These are phyloP conservation scores for Typhlichthys subterraneus DNA, from an alignment of 2,797 vertebrate species.

Conservation along the genomic window DNA sequence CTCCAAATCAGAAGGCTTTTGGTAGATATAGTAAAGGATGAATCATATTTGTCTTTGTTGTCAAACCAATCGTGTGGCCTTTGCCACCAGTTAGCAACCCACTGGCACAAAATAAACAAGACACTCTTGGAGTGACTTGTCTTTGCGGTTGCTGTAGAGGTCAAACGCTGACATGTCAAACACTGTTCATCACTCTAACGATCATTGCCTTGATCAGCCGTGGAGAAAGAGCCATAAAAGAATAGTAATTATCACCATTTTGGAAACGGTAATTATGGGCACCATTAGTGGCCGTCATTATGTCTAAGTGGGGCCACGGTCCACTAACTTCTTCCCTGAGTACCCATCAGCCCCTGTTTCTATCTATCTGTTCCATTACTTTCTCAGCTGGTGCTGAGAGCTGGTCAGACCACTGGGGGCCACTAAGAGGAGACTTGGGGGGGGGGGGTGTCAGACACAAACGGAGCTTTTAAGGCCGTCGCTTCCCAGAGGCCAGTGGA, in stretches of 20 bases:
- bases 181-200: slow-evolving; percentile 53
- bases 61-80: too few relatives aligned
- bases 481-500: slow-evolving; percentile 57
- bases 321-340: slow-evolving; percentile 64
- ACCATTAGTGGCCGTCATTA: slow-evolving; percentile 73
- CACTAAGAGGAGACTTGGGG: not conserved
- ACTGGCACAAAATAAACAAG: too few relatives aligned
- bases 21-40: too few relatives aligned
- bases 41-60: too few relatives aligned
- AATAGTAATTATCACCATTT: slow-evolving; percentile 71
- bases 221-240: slow-evolving; percentile 66
- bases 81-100: too few relatives aligned
- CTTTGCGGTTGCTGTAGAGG: slow-evolving; percentile 51
- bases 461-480: slow-evolving; percentile 70
- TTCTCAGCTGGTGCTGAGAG: slow-evolving; percentile 26
- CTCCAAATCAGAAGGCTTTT: too few relatives aligned
- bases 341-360: slow-evolving; percentile 44
- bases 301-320: slow-evolving; percentile 66
- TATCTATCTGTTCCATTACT: slow-evolving; percentile 42
- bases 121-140: slow-evolving; percentile 20
- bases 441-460: slow-evolving; percentile 48
- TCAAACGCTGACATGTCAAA: slow-evolving; percentile 48
- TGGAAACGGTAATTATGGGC: slow-evolving; percentile 68
- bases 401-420: not conserved
- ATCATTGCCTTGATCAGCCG: slow-evolving; percentile 55